Base-by-base conservation (phyloP, 1,140 invertebrate genomes). In the Micrasema minimum region DNA sequence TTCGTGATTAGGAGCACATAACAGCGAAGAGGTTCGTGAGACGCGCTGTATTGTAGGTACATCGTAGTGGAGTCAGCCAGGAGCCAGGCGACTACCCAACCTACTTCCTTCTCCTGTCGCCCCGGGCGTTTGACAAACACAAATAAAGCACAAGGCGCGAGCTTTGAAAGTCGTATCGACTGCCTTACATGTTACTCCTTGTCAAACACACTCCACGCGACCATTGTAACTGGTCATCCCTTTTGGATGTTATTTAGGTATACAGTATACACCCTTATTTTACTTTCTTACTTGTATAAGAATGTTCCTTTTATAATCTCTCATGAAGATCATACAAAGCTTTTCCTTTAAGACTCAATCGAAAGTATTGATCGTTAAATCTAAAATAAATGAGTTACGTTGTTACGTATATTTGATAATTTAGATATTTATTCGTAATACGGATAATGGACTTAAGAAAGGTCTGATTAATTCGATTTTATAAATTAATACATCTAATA, bases 41-140 rank as follows among this genome's bases (percentile, higher is more conserved):
- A 59, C 14, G 37, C 16, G 35, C 35, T 16, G 55, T n/a, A 48
- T 9, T 53, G 50, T 23, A 26, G 9, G 50, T 31, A 14, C 14
- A 18, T 41, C 12, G 18, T 14, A 16, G 55, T 7, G 37, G 31
- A 41, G 35, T 31, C 14, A 59, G 11, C 16, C 37, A 16, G 14
- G 37, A 59, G 55, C 14, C 55, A 20, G 38, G 7, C 26, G 38
- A n/a, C 43, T 64, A 45, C 59, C 59, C 59, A 5, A 38, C 26
- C 26, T 31, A 31, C 26, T 7, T 67, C 67, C 71, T 71, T 71
- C 59, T 66, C 26, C 71, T 68, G 71, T 72, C 71, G 65, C 61
- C 51, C 41, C 9, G 68, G 45, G 55, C 71, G 65, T 68, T 72
- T 68, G 71, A 57, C 65, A 72, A 72, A 72, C 71, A 72, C 71